Evolutionary conservation across 2,113 vertebrate genomes (phyloP).

Genomic region (Perca fluviatilis): DNA sequence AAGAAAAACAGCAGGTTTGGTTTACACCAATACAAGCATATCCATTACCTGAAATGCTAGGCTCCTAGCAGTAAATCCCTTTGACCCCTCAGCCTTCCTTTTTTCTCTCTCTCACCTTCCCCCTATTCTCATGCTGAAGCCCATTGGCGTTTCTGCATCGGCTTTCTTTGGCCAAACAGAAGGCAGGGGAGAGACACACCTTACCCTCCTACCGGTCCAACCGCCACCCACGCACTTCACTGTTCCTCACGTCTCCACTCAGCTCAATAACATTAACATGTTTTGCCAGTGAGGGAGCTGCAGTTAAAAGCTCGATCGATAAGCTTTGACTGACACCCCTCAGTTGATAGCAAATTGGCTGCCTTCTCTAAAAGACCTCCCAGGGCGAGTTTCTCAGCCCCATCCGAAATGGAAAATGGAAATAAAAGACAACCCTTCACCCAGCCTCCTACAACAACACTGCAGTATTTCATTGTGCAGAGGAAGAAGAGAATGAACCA

Average conservation of each 20-base stretch:
- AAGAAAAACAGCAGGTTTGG: constrained; percentile 78
- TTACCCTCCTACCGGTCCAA: constrained; percentile 42
- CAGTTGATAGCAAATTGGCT: constrained; percentile 76
- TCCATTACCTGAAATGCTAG: constrained; percentile 84
- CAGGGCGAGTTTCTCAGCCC: constrained; percentile 54
- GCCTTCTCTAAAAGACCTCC: constrained; percentile 65
- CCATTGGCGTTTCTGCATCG: constrained; percentile 49
- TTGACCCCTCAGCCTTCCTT: constrained; percentile 74
- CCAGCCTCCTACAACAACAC: constrained; percentile 59
- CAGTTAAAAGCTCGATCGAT: constrained; percentile 76
- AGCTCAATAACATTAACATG: constrained; percentile 82
- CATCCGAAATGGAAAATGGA: constrained; percentile 46
- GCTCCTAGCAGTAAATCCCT: constrained; percentile 83
- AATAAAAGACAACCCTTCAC: constrained; percentile 47
- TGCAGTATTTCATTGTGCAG: constrained; percentile 40
- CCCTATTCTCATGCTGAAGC: constrained; percentile 54
- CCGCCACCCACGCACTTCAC: constrained; percentile 46
- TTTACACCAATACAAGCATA: constrained; percentile 82
- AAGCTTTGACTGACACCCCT: constrained; percentile 77
- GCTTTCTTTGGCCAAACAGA: constrained; percentile 60
- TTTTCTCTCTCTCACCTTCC: constrained; percentile 26
- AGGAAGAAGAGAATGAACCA: constrained; percentile 38
- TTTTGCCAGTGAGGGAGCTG: constrained; percentile 69
- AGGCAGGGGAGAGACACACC: constrained; percentile 56
- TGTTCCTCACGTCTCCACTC: constrained; percentile 51